These are phyloP conservation scores for Mesitornis unicolor DNA, from an alignment of 2,113 vertebrate genomes.

Conservation along the genomic window DNA sequence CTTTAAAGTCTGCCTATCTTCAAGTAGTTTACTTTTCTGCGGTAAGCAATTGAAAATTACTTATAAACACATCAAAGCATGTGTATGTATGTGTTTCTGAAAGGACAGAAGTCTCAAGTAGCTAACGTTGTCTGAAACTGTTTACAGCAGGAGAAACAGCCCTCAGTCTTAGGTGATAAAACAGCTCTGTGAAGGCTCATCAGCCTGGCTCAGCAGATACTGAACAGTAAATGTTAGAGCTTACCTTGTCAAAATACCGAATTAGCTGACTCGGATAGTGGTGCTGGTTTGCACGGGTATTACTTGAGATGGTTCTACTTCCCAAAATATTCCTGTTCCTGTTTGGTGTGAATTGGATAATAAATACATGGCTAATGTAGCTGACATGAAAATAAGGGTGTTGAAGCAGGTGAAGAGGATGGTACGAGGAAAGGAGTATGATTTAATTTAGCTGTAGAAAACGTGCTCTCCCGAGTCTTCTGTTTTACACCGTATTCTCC, in stretches of 20 bases:
- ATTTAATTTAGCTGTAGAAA: background rate
- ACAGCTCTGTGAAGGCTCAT: background rate
- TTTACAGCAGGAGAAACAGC: background rate
- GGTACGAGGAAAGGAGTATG: background rate
- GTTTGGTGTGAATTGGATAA: background rate
- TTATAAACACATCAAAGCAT: background rate
- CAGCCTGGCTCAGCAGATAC: background rate
- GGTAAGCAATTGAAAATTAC: background rate
- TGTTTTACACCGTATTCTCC: fast-evolving
- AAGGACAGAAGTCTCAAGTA: background rate
- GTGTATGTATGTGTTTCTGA: background rate
- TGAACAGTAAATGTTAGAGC: background rate
- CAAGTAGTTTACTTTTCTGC: background rate
- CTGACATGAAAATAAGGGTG: background rate
- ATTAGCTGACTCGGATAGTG: background rate
- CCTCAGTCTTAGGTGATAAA: background rate
- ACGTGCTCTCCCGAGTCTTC: background rate
- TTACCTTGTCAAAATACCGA: background rate
- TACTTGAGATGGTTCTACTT: background rate
- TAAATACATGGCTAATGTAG: background rate
- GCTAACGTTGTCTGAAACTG: background rate
- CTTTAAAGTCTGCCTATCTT: background rate
- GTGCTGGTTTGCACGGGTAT: background rate
- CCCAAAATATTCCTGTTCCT: background rate
- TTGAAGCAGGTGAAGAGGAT: background rate